Evolutionary conservation across 2,888 invertebrate species (phyloP), one percentile per base, ranked within the genome.

Genomic region (Monoplex corrugatus): DNA sequence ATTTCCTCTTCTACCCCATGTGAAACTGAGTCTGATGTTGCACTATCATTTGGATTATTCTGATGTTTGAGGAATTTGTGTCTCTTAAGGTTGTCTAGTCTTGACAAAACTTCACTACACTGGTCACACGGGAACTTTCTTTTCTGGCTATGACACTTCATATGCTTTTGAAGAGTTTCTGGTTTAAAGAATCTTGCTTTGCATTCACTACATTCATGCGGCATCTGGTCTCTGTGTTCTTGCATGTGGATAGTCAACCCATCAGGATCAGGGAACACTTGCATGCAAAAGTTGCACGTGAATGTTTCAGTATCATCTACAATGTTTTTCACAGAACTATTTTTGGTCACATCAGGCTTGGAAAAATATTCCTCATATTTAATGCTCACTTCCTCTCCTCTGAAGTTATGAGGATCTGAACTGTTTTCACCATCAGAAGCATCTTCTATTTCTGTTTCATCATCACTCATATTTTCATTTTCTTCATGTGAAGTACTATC

Each of bases 61-160:
- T 50, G 50, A 43, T 80, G 78, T 23, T 43, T 84, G 19, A 84
- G 84, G 23, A 57, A 35, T 10, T 35, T 50, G 84, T 84, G 84
- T 35, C 45, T 32, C 35, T 50, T 35, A 16, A 84, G 84, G 45
- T 57, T 84, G 84, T 84, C 50, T 3, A 50, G 35, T 50, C 50
- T 32, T 0, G 84, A 50, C 45, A 50, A 45, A 38, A 23, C 35
- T 19, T 23, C 35, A 35, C 32, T 6, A 23, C 84, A 84, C 84
- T 84, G 84, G 44, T 84, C 84, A 50, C 84, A 84, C 2, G 35
- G 13, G 57, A 57, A 45, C 35, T 75, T 75, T 57, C 57, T 84
- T 13, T 35, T 19, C 57, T 57, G 84, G 28, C 32, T n/a, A 23
- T 84, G 84, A 2, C 1, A 35, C 50, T 84, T 35, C 83, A 83